Base-by-base conservation (phyloP, 2,113 vertebrate species). In the Oceanites oceanicus region DNA sequence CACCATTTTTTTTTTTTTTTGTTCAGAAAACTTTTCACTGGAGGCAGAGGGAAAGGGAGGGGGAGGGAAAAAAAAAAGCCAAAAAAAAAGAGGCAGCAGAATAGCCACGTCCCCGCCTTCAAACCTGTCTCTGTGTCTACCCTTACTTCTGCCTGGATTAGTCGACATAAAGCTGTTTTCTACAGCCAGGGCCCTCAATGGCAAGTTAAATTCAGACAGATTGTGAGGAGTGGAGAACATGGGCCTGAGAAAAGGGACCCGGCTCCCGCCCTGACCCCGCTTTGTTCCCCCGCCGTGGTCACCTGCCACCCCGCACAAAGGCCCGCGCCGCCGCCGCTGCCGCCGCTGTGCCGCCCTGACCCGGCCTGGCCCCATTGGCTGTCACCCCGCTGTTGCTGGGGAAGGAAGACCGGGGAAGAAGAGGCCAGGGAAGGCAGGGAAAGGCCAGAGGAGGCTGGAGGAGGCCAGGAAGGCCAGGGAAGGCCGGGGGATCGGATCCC, bases 131-230 rank as follows among this genome's bases (percentile, higher is more conserved):
- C 97, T 97, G 97, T 96, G 92, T 97, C 93, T 96, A 94, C 90
- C 95, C 97, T 98, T 98, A 97, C 97, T 98, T 98, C 98, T 98
- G 98, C 98, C 97, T 98, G 98, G 98, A 97, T 98, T 98, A 97
- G 97, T 98, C 90, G 85, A 94, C 97, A 98, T 98, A 98, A 98
- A 98, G 98, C 98, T 98, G 97, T 98, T 98, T 98, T 98, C 97
- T 98, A 96, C 98, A 97, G 97, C 97, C 96, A 76, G 90, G 93
- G 88, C 89, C 94, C 88, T 98, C 97, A 98, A 98, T 98, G 97
- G 97, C 92, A 88, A 98, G 97, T 98, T 97, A 97, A 98, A 98
- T 98, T 98, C 97, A 98, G 98, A 98, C 98, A 98, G 98, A 98
- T 98, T 98, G 98, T 92, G 97, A 98, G 94, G 98, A 98, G 98